A percentile compares a stretch with the other conserved stretches of the same genome.
Evolutionary conservation across 2,797 vertebrate genomes (phyloP).

Genomic region (Sarcoramphus papa): DNA sequence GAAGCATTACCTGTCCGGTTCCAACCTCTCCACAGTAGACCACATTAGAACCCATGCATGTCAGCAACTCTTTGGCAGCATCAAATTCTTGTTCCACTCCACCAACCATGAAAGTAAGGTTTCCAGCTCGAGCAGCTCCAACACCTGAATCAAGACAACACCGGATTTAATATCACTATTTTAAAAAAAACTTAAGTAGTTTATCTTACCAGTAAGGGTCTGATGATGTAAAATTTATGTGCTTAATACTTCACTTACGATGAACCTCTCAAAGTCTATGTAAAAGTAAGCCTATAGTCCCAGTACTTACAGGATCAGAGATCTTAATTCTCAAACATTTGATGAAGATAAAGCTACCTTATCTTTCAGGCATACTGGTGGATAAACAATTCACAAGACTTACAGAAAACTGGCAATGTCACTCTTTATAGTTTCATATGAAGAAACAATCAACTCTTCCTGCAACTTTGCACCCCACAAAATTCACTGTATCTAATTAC

Average conservation of each 20-base stretch:
- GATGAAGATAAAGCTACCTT: not conserved
- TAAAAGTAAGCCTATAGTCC: not conserved
- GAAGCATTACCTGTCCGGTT: slow-evolving; percentile 88
- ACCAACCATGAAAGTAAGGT: slow-evolving; percentile 98
- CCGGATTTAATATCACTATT: not conserved
- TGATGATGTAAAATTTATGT: not conserved
- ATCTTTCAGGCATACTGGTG: not conserved
- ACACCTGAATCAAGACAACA: slow-evolving; percentile 81
- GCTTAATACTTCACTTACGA: not conserved
- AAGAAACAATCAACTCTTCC: not conserved
- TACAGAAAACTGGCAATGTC: not conserved
- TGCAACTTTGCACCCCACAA: not conserved
- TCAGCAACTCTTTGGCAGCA: slow-evolving; percentile 90
- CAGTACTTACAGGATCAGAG: not conserved
- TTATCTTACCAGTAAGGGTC: not conserved
- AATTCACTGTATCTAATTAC: not conserved
- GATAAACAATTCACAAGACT: not conserved
- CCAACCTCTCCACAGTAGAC: slow-evolving; percentile 94
- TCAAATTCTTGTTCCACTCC: slow-evolving; percentile 94
- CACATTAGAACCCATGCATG: slow-evolving; percentile 94
- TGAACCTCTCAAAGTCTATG: not conserved
- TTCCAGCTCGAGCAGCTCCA: slow-evolving; percentile 91
- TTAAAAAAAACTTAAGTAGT: not conserved
- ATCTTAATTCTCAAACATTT: not conserved
- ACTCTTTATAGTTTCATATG: not conserved